Evolutionary conservation across 2,888 invertebrate genomes (phyloP).

Genomic region (Troides aeacus): DNA sequence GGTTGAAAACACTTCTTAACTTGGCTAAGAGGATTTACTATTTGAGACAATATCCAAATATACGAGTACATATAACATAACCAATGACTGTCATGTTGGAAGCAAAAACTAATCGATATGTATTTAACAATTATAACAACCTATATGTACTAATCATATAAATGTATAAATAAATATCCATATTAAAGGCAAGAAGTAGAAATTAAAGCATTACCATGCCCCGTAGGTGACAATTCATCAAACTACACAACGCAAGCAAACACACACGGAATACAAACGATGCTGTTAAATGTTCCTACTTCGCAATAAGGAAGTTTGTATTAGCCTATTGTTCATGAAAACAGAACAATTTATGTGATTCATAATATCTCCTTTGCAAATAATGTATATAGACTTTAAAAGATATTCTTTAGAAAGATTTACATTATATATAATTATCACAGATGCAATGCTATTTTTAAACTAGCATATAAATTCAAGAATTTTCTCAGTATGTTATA

Average conservation of each 20-base stretch:
- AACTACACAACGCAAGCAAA: constrained; percentile 10
- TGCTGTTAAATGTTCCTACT: constrained; percentile 15
- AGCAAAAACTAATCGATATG: too few relatives aligned
- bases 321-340: constrained; percentile 28
- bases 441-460: neutral
- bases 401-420: neutral
- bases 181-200: constrained; percentile 4
- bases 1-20: too few relatives aligned
- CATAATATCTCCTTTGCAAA: neutral
- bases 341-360: constrained; percentile 26
- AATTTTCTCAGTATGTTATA: too few relatives aligned
- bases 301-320: constrained; percentile 26
- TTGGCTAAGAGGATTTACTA: too few relatives aligned
- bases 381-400: constrained; percentile 4
- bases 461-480: too few relatives aligned
- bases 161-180: neutral
- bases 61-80: too few relatives aligned
- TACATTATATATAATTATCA: neutral
- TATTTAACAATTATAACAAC: too few relatives aligned
- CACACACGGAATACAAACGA: constrained; percentile 21
- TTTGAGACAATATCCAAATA: too few relatives aligned
- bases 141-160: neutral
- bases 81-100: too few relatives aligned
- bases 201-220: constrained; percentile 26
- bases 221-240: constrained; percentile 20